Percentiles rank a stretch among this genome's conserved stretches.
These are phyloP conservation scores for Papilio protenor DNA, from an alignment of 2,888 invertebrate genomes.

Conservation along the genomic window DNA sequence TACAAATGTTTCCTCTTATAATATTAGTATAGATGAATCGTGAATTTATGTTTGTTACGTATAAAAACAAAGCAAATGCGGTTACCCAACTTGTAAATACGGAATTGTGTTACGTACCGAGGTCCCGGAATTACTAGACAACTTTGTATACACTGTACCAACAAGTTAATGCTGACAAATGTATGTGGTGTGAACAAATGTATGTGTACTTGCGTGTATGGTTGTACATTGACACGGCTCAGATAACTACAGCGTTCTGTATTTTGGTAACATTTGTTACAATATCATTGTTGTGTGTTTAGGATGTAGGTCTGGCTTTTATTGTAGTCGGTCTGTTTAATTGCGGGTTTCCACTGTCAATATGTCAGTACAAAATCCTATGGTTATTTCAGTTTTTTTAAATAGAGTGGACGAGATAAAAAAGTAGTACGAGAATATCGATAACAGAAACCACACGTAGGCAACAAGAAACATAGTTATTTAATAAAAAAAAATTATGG, in stretches of 20 bases:
- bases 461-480: background rate
- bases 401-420: background rate
- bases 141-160: conserved; percentile 35
- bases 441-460: background rate
- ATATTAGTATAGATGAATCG: no score
- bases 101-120: conserved; percentile 14
- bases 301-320: background rate
- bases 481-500: background rate
- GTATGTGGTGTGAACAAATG: conserved; percentile 11
- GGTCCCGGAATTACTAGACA: conserved; percentile 23
- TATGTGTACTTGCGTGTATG: conserved; percentile 3
- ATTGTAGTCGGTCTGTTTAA: conserved; percentile 3
- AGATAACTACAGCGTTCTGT: conserved; percentile 30
- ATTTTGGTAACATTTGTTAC: conserved; percentile 30
- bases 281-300: conserved; percentile 18
- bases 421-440: background rate
- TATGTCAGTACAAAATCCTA: background rate
- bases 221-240: conserved; percentile 1
- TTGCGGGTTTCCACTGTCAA: background rate
- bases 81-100: conserved; percentile 21
- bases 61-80: conserved; percentile 23
- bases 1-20: no score
- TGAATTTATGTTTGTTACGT: background rate
- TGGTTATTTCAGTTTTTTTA: background rate
- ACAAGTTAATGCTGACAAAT: conserved; percentile 37